phyloP scores from a whole-genome alignment of 2,797 vertebrate species.

The Ptychobarbus kaznakovi region DNA sequence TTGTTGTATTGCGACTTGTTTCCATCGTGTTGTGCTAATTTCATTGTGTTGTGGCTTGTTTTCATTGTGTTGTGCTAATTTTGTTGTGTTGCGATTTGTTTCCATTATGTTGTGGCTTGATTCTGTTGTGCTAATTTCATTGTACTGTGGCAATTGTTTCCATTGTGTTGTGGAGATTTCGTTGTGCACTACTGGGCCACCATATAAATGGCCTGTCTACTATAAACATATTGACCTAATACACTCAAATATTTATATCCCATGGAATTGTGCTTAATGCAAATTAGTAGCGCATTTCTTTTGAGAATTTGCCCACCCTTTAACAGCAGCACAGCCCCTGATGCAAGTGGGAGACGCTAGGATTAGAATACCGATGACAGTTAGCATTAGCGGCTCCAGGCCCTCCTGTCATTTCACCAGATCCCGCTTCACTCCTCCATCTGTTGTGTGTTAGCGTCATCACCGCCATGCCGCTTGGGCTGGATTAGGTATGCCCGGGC shows the following conservation, averaged over 20 bases:
- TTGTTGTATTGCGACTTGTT: too few relatives aligned
- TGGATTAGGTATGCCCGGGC: constrained; percentile 40
- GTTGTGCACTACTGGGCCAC: not conserved
- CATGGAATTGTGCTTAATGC: not conserved
- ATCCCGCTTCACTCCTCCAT: constrained; percentile 25
- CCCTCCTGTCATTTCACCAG: constrained; percentile 6
- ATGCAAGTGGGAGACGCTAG: not conserved
- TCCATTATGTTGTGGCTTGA: too few relatives aligned
- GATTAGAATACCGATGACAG: constrained; percentile 41
- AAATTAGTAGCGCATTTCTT: not conserved
- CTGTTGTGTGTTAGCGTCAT: constrained; percentile 20
- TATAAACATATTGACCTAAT: not conserved
- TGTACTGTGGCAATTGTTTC: too few relatives aligned
- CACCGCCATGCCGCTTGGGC: not conserved
- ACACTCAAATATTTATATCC: not conserved
- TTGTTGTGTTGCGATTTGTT: too few relatives aligned
- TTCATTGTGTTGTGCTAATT: too few relatives aligned
- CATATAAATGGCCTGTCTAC: not conserved
- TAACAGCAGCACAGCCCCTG: not conserved
- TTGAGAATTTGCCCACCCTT: not conserved
- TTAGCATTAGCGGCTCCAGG: constrained; percentile 12
- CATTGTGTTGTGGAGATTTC: not conserved
- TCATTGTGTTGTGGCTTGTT: too few relatives aligned
- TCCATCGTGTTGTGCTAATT: too few relatives aligned
- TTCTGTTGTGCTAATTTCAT: too few relatives aligned